A percentile compares a stretch with the other conserved stretches of the same genome.
phyloP scores from a whole-genome alignment of 2,113 vertebrate genomes.

The Pseudopipra pipra region DNA sequence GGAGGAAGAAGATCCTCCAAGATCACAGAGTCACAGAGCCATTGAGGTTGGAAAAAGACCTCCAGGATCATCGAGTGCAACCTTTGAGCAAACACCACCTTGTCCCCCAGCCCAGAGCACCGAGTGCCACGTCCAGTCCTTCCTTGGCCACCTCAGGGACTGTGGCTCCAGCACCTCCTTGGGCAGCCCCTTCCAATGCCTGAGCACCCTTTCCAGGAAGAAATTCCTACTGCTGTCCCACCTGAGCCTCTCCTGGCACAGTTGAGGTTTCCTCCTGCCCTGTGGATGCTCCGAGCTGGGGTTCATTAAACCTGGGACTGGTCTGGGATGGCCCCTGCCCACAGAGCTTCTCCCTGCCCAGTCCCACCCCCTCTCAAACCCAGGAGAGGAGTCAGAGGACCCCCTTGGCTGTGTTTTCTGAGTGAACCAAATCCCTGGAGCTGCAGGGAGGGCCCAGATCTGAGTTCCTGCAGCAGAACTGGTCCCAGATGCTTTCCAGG shows the following conservation, averaged over 20 bases:
- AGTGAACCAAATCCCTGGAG: neutral
- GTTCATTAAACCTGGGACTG: too few species aligned
- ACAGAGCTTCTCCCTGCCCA: too few species aligned
- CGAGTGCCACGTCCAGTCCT: neutral
- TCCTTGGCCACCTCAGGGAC: neutral
- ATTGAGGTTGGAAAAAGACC: neutral
- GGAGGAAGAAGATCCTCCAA: neutral
- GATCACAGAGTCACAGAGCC: neutral
- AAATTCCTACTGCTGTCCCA: too few species aligned
- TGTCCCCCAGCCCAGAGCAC: neutral
- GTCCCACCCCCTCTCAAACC: too few species aligned
- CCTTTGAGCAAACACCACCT: neutral
- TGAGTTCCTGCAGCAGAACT: neutral
- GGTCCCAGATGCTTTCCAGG: neutral
- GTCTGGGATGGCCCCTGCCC: too few species aligned
- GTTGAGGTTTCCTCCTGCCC: too few species aligned
- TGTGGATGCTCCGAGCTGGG: too few species aligned
- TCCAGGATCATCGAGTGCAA: neutral
- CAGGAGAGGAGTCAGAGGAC: neutral
- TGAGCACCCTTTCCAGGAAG: too few species aligned
- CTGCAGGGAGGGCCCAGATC: accelerated
- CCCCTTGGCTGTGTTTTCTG: neutral
- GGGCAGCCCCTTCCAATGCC: neutral
- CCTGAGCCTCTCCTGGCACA: too few species aligned
- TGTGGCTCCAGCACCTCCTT: neutral